Evolutionary conservation across 2,888 invertebrate species (phyloP).

Genomic region (Clistopyga incitator): DNA sequence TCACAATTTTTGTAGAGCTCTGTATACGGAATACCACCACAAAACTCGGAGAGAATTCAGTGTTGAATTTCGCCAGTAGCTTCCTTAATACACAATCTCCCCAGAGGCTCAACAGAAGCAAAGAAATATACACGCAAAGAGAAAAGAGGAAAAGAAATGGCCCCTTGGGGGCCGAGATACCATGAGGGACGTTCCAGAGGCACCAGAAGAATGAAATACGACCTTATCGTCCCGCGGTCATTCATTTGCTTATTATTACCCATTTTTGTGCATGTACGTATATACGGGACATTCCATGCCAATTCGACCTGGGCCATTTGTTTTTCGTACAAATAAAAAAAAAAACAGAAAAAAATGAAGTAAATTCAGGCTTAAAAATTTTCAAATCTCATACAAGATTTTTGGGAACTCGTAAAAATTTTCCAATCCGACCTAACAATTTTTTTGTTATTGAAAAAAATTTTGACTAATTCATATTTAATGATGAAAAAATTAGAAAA

Average conservation of each 20-base stretch:
- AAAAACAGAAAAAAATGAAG: too few relatives aligned
- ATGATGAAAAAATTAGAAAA: too few relatives aligned
- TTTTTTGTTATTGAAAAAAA: too few relatives aligned
- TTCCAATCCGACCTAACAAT: too few relatives aligned
- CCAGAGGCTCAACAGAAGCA: conserved; percentile 5
- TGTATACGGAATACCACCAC: conserved; percentile 1
- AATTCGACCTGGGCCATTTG: too few relatives aligned
- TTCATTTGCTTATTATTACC: conserved; percentile 47
- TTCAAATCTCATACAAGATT: too few relatives aligned
- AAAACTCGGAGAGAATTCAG: background rate
- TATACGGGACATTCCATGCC: background rate
- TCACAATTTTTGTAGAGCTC: background rate
- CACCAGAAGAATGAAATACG: conserved; percentile 48
- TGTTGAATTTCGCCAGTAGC: conserved; percentile 22
- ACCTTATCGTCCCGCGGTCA: conserved; percentile 7
- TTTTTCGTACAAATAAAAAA: too few relatives aligned
- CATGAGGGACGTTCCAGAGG: conserved; percentile 1
- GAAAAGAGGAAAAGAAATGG: conserved; percentile 41
- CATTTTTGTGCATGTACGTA: conserved; percentile 17
- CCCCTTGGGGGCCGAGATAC: conserved; percentile 6
- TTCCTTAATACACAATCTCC: conserved; percentile 23
- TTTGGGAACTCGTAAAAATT: too few relatives aligned
- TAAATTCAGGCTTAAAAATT: too few relatives aligned
- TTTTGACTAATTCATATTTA: too few relatives aligned
- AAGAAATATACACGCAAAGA: conserved; percentile 22